Base-by-base conservation (phyloP, 2,888 invertebrate species). In the Athripsodes cinereus region DNA sequence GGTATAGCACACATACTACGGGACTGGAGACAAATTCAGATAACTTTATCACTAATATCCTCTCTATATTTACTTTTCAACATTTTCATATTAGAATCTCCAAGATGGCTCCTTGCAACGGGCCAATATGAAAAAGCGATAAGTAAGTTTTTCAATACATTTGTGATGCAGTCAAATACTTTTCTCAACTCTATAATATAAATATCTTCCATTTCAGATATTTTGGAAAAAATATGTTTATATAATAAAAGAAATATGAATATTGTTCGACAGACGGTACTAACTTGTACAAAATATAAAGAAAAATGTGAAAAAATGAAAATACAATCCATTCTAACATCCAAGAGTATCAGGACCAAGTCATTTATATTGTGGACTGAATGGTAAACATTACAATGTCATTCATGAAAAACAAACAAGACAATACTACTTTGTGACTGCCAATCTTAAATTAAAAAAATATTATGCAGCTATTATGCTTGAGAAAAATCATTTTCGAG, bases 21-120 rank as follows among this genome's bases (percentile, higher is more conserved):
- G 65, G 82, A 85, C 66, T 86, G 86, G 85, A 75, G 83, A 61
- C 70, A 78, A 60, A 70, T 85, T 11, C 82, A 85, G 67, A 71
- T 83, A 22, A 71, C 74, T 5, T 69, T 85, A 53, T 80, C 82
- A 1, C 62, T 73, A 1, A 64, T 82, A 18, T 81, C 82, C 19
- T 71, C 76, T n/a, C 48, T 79, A 1, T 83, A 71, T 64, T 69
- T 82, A 26, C 60, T 72, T 1, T 76, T 74, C 65, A 74, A 73
- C 71, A 75, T 80, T 71, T 71, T 75, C 48, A 68, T 84, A 65
- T 79, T 82, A 0, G 85, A 85, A 69, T 84, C 84, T 1, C 85
- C 85, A 1, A 71, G 83, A 60, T 85, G 85, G 84, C 69, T 85
- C 22, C 65, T 84, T 55, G 81, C 81, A 10, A 78, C 76, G 18